Evolutionary conservation across 2,113 vertebrate species (phyloP), one percentile per base, ranked within the genome.

Genomic region (Platichthys stellatus): DNA sequence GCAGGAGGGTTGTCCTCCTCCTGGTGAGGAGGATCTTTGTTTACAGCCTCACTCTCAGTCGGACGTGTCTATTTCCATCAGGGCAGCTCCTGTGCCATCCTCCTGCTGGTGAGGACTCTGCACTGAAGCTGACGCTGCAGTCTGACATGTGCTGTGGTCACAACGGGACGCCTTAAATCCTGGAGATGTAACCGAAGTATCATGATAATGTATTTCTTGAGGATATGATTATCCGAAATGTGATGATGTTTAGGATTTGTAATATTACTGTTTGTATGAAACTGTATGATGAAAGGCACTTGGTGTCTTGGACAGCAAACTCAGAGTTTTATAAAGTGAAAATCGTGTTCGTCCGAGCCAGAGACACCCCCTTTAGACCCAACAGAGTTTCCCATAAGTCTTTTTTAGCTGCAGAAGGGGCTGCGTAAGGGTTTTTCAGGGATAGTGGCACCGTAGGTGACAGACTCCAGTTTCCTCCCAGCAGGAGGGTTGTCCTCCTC

Each of bases 1-100:
- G 75, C 72, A 61, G 75, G 77, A 78, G 60, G 63, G 15, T 3
- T 3, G 21, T 28, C 45, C 26, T 66, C 49, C 35, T 73, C 40
- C 35, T 12, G 8, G 47, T 53, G 31, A 62, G 58, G 21, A n/a
- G 20, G 73, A 56, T 51, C 64, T 7, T 38, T 57, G 67, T 82
- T 78, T 69, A 78, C 70, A 60, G 80, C 74, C 47, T 65, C 56
- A 64, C 80, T 66, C 76, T 71, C 69, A 74, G 58, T 62, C 59
- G 71, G 77, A 82, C 60, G 47, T 65, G 70, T 87, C 78, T 75
- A 72, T 90, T 88, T 87, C 69, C 35, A 76, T 86, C 84, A 69
- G 72, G 15, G 24, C 62, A 28, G 24, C 59, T 59, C 76, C 63
- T 18, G 24, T 67, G 43, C 26, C 58, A 45, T 69, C 61, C n/a